phyloP scores from a whole-genome alignment of 2,113 vertebrate species.

The Macrotus californicus region DNA sequence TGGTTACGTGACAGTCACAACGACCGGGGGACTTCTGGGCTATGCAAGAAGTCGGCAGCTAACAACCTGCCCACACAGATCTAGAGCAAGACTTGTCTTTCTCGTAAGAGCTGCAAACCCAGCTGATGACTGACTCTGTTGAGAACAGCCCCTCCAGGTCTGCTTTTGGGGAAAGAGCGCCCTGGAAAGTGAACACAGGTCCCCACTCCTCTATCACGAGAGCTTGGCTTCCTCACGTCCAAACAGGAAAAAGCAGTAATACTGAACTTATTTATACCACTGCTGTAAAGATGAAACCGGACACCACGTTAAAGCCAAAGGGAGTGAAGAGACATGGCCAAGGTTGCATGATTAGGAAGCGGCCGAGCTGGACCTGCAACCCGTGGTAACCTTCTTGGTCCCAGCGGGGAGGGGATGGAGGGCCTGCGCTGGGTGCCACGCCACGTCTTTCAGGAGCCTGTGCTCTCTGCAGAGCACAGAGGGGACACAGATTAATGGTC shows the following conservation, averaged over 20 bases:
- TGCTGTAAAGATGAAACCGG: background rate
- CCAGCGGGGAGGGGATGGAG: accelerated
- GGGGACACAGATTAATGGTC: background rate
- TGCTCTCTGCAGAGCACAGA: background rate
- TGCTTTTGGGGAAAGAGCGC: background rate
- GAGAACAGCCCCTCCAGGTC: background rate
- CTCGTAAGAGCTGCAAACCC: background rate
- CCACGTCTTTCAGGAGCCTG: background rate
- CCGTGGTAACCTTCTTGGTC: accelerated
- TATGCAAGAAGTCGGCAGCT: background rate
- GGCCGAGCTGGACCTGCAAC: background rate
- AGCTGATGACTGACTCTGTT: accelerated
- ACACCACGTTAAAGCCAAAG: accelerated
- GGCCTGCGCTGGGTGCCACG: accelerated
- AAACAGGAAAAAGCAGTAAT: accelerated
- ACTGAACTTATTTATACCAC: accelerated
- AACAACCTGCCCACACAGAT: too few species aligned
- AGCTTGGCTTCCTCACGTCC: background rate
- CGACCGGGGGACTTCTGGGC: background rate
- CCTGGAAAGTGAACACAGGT: background rate
- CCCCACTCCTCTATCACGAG: accelerated
- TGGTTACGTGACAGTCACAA: background rate
- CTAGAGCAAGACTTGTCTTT: background rate
- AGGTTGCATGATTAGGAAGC: accelerated
- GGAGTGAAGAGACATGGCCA: accelerated